Percentiles rank a stretch among this genome's conserved stretches.
phyloP scores from a whole-genome alignment of 2,888 invertebrate species.

The Tuta absoluta region DNA sequence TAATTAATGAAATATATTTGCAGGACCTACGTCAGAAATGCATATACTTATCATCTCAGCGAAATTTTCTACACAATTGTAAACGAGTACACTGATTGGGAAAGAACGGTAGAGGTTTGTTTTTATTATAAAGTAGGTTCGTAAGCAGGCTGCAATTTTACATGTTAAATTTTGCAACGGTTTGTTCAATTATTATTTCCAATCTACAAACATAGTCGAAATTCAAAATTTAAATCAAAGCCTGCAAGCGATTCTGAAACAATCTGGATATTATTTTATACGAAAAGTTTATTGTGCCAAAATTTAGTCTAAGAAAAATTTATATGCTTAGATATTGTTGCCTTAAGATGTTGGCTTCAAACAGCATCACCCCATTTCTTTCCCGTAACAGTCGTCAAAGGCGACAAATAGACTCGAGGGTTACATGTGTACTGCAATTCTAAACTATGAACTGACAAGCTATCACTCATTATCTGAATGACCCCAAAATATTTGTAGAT shows the following conservation, averaged over 20 bases:
- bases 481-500: too few species aligned
- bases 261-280: slow-evolving; percentile 13
- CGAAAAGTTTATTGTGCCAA: slow-evolving; percentile 17
- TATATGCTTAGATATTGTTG: too few species aligned
- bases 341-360: too few species aligned
- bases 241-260: slow-evolving; percentile 16
- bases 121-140: slow-evolving; percentile 47
- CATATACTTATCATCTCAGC: slow-evolving; percentile 96
- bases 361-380: too few species aligned
- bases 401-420: too few species aligned
- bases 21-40: slow-evolving; percentile 95
- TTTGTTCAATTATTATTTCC: too few species aligned
- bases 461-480: too few species aligned
- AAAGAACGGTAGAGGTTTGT: slow-evolving; percentile 88
- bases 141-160: slow-evolving; percentile 1
- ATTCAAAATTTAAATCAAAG: slow-evolving; percentile 22
- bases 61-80: slow-evolving; percentile 98
- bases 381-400: too few species aligned
- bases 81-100: slow-evolving; percentile 99
- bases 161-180: background rate
- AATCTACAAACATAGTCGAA: too few species aligned
- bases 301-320: too few species aligned
- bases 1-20: slow-evolving; percentile 31
- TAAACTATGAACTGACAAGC: too few species aligned
- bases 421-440: too few species aligned